Evolutionary conservation across 2,888 invertebrate species (phyloP), one percentile per base, ranked within the genome.

Genomic region (Trileptium ribeirensis): DNA sequence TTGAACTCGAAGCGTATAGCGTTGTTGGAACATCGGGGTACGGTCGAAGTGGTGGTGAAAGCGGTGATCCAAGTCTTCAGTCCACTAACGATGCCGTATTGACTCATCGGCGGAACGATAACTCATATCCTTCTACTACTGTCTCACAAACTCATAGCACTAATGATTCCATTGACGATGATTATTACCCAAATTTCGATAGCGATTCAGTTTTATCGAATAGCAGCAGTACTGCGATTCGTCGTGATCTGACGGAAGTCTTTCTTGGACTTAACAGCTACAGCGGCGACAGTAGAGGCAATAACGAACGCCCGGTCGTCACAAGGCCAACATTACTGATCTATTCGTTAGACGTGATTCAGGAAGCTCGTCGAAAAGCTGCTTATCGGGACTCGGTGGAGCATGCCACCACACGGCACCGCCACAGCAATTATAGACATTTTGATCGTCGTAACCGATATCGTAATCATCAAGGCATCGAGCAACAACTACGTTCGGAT

Each of bases 331-430:
- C 51, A 8, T n/a, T 75, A 2, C 77, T 75, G 39, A 39, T 75
- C 39, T 75, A 75, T 36, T n/a, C 77, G 15, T 2, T 24, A 2
- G 77, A 75, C 39, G 31, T 75, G 3, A n/a, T 8, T n/a, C 77
- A 75, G n/a, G 38, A 36, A 39, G 77, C 77, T n/a, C n/a, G 37
- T 24, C 77, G 77, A n/a, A n/a, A 36, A 15, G 33, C 24, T n/a
- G 34, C 77, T 2, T 39, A 29, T 37, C 64, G 33, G 99, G 99
- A 90, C 93, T 94, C 85, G 92, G 96, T 86, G 93, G 94, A 86
- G 92, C 93, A 79, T 92, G 98, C 87, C 96, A 94, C 8, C 51
- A 51, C 51, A 15, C 8, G 51, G 24, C 51, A 51, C 8, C 51
- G 51, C 8, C 8, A 8, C 8, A 24, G 8, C 8, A 24, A 8